Conservation (phyloP, 2,888 invertebrate genomes). For the Dryomyza anilis region DNA sequence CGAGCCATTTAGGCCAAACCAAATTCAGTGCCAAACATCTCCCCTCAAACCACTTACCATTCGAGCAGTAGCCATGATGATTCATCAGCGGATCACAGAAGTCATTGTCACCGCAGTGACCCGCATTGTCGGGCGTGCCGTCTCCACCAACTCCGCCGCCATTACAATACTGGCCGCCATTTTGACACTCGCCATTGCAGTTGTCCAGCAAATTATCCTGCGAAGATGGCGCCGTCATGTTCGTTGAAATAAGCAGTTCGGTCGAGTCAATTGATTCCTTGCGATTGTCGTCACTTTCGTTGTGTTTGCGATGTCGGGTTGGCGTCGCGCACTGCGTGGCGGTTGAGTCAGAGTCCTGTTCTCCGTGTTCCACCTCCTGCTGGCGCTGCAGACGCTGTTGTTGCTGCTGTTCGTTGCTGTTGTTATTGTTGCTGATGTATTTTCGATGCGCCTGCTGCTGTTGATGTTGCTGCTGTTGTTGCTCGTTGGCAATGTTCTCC, state of each 20-base stretch:
- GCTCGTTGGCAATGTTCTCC: slow-evolving; percentile 41
- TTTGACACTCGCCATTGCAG: slow-evolving; percentile 44
- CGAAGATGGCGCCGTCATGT: slow-evolving; percentile 49
- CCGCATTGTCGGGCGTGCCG: no score
- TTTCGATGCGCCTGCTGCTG: slow-evolving; percentile 1
- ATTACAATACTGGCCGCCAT: slow-evolving; percentile 27
- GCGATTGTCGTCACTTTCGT: slow-evolving; percentile 43
- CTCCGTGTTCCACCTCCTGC: background rate
- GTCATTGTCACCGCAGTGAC: slow-evolving; percentile 35
- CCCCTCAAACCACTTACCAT: slow-evolving; percentile 41
- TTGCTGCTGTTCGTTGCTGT: slow-evolving; percentile 33
- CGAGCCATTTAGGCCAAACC: background rate
- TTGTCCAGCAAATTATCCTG: slow-evolving; percentile 44
- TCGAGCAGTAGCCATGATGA: slow-evolving; percentile 45
- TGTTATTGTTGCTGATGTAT: slow-evolving; percentile 25
- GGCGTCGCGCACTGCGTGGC: background rate
- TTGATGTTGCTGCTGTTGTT: no score
- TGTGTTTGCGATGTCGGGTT: slow-evolving; percentile 27
- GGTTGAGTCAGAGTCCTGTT: background rate
- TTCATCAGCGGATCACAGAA: slow-evolving; percentile 58
- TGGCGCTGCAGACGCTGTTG: slow-evolving; percentile 12
- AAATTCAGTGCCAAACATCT: background rate
- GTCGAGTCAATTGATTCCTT: slow-evolving; percentile 51
- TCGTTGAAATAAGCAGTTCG: slow-evolving; percentile 43
- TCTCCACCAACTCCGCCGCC: slow-evolving; percentile 23